Conservation (phyloP, 2,888 invertebrate species). For the Tenthredo scrophulariae region DNA sequence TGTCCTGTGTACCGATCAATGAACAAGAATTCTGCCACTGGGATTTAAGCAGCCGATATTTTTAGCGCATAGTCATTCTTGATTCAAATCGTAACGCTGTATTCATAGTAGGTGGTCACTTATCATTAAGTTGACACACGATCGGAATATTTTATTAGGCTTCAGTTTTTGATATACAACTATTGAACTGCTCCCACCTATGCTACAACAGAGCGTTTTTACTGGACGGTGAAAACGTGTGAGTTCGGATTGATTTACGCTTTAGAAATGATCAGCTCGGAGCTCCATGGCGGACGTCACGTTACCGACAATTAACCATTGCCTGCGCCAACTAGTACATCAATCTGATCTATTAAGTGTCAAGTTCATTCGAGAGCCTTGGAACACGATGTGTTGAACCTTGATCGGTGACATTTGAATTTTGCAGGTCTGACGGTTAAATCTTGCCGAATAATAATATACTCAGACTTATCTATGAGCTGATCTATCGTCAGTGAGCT, state of each 20-base stretch:
- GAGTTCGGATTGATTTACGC: neutral
- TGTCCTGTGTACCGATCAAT: slow-evolving; percentile 1
- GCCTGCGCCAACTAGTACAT: neutral
- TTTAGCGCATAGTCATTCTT: slow-evolving; percentile 48
- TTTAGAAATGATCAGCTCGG: neutral
- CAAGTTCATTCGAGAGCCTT: slow-evolving; percentile 12
- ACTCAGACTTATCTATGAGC: neutral
- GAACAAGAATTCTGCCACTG: neutral
- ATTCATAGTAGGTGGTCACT: slow-evolving; percentile 59
- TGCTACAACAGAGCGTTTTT: neutral
- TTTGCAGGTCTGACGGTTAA: neutral
- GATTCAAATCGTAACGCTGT: slow-evolving; percentile 43
- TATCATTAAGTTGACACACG: slow-evolving; percentile 58
- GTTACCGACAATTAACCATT: neutral
- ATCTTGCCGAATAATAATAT: neutral
- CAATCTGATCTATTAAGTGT: slow-evolving; percentile 7
- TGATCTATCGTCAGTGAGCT: neutral
- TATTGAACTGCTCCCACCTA: neutral
- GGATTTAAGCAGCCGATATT: slow-evolving; percentile 21
- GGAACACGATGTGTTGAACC: neutral
- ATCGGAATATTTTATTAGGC: slow-evolving; percentile 59
- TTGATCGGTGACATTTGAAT: slow-evolving; percentile 1
- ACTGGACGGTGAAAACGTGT: neutral
- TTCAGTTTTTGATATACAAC: slow-evolving; percentile 32
- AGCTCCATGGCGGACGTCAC: no score